phyloP scores from a whole-genome alignment of 1,140 invertebrate genomes.

The Sesamia nonagrioides region DNA sequence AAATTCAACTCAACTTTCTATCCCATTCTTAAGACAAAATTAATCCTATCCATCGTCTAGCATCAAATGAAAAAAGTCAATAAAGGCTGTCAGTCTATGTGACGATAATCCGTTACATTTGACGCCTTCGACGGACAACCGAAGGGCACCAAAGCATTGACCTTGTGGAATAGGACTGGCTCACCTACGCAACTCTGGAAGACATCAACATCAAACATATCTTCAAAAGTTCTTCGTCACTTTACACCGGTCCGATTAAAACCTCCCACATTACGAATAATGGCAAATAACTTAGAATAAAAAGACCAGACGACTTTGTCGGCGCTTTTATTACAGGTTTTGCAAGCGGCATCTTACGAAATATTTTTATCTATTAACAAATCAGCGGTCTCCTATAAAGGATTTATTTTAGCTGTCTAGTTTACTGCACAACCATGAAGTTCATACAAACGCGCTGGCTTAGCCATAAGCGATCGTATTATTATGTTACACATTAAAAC shows the following conservation, averaged over 20 bases:
- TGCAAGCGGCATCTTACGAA: constrained; percentile 42
- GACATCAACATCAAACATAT: constrained; percentile 29
- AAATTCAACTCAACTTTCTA: constrained; percentile 4
- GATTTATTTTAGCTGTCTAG: constrained; percentile 45
- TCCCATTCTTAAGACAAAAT: not conserved
- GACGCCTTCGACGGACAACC: constrained; percentile 31
- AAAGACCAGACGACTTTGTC: constrained; percentile 48
- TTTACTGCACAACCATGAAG: constrained; percentile 42
- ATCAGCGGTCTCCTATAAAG: constrained; percentile 54
- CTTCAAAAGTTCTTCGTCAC: constrained; percentile 5
- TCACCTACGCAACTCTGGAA: constrained; percentile 34
- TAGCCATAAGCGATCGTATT: constrained; percentile 13
- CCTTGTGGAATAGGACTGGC: constrained; percentile 42
- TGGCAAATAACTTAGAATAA: constrained; percentile 39
- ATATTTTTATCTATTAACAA: constrained; percentile 53
- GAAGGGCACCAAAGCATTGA: constrained; percentile 31
- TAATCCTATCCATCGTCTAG: not conserved
- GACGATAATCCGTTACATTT: constrained; percentile 48
- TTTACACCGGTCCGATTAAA: constrained; percentile 18
- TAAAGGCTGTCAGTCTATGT: constrained; percentile 7
- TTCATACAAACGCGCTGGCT: constrained; percentile 29
- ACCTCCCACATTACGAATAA: constrained; percentile 31
- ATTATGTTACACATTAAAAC: constrained; percentile 18
- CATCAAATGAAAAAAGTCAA: constrained; percentile 40
- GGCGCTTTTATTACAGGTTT: constrained; percentile 54